Evolutionary conservation across 2,113 vertebrate species (phyloP).

Genomic region (Aythya baeri): DNA sequence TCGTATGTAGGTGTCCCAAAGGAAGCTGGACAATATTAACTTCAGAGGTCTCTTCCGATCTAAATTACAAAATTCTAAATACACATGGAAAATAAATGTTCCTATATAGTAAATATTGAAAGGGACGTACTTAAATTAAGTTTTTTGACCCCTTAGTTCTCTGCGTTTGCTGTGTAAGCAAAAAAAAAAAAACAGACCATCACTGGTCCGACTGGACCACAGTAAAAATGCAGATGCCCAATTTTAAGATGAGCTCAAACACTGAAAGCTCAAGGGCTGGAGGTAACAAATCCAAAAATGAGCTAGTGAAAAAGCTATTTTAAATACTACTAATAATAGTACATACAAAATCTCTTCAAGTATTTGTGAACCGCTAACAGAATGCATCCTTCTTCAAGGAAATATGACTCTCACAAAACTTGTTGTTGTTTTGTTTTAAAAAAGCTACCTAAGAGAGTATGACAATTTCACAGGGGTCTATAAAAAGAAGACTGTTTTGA

Average conservation of each 20-base stretch:
- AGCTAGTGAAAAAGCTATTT: not conserved
- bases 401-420: not conserved
- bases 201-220: not conserved
- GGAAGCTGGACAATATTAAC: not conserved
- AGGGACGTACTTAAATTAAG: not conserved
- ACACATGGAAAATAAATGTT: not conserved
- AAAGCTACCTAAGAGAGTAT: not conserved
- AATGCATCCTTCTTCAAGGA: not conserved
- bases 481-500: not conserved
- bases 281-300: not conserved
- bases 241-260: not conserved
- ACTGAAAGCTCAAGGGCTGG: not conserved
- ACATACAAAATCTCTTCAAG: not conserved
- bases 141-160: not conserved
- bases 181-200: not conserved
- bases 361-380: not conserved
- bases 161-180: not conserved
- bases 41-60: not conserved
- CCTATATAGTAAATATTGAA: not conserved
- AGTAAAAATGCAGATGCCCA: accelerated
- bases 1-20: accelerated
- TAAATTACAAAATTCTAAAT: not conserved
- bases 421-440: not conserved
- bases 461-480: not conserved
- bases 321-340: not conserved